These are phyloP conservation scores for Nyctibius bracteatus DNA, from an alignment of 2,113 vertebrate genomes.

Conservation along the genomic window DNA sequence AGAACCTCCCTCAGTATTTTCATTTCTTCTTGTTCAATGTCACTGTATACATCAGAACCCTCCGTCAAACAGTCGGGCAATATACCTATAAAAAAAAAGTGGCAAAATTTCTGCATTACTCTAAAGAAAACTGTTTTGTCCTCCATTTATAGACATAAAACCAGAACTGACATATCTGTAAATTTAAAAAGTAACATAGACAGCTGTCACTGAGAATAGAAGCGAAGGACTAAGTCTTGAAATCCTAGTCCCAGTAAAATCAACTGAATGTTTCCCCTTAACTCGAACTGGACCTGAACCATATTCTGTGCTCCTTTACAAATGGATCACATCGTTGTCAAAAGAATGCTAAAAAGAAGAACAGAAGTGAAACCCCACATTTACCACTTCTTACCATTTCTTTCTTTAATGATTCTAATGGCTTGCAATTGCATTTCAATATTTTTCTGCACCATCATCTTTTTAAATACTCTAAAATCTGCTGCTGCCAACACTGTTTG, in stretches of 20 bases:
- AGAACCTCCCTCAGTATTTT: slow-evolving; percentile 93
- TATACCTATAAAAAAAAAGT: slow-evolving; percentile 71
- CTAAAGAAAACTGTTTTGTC: too few species aligned
- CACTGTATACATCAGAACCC: slow-evolving; percentile 87
- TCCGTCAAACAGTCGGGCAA: slow-evolving; percentile 94
- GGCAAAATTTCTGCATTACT: too few species aligned
- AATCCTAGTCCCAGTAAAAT: neutral
- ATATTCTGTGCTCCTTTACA: neutral
- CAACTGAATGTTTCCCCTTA: neutral
- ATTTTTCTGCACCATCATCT: slow-evolving; percentile 97
- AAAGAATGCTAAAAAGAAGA: neutral
- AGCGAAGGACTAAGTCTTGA: neutral
- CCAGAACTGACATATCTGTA: neutral
- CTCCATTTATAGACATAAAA: neutral
- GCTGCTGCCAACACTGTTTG: slow-evolving; percentile 92
- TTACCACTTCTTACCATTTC: slow-evolving; percentile 79
- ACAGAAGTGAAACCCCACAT: neutral
- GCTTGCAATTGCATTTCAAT: slow-evolving; percentile 97
- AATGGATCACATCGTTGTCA: neutral
- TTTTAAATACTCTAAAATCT: slow-evolving; percentile 94
- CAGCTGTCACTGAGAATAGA: neutral
- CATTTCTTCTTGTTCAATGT: slow-evolving; percentile 93
- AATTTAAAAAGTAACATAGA: neutral
- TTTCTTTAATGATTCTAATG: slow-evolving; percentile 91
- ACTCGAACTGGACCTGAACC: neutral